Conservation (phyloP, 2,113 vertebrate genomes). For the Siniperca knerii region DNA sequence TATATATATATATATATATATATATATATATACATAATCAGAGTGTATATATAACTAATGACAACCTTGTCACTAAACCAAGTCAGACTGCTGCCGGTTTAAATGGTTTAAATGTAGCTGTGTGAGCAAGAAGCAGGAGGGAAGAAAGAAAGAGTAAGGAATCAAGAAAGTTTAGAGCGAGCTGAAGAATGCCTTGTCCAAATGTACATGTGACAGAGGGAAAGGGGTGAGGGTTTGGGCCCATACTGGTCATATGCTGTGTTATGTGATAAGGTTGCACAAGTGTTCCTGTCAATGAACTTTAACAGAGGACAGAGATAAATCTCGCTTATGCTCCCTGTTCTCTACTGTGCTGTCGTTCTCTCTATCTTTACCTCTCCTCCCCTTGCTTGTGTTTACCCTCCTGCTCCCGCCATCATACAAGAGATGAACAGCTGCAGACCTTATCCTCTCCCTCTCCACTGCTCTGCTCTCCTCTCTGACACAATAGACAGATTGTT, state of each 20-base stretch:
- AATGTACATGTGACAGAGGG: slow-evolving; percentile 53
- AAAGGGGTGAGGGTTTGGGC: slow-evolving; percentile 36
- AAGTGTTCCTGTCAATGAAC: slow-evolving; percentile 69
- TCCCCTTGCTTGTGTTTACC: slow-evolving; percentile 10
- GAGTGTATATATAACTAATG: slow-evolving; percentile 49
- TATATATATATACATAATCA: too few relatives aligned
- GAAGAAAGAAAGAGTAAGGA: not conserved
- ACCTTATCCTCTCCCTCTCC: slow-evolving; percentile 30
- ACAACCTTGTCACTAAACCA: slow-evolving; percentile 71
- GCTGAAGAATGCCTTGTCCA: slow-evolving; percentile 39
- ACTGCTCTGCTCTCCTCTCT: slow-evolving; percentile 3
- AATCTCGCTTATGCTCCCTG: slow-evolving; percentile 16
- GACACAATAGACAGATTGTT: slow-evolving; percentile 66
- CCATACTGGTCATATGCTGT: slow-evolving; percentile 63
- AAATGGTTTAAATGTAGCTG: slow-evolving; percentile 5
- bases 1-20: too few relatives aligned
- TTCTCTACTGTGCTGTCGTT: slow-evolving; percentile 7
- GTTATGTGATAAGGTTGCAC: slow-evolving; percentile 71
- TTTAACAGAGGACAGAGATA: slow-evolving; percentile 38
- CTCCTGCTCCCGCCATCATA: slow-evolving; percentile 27
- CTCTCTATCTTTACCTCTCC: slow-evolving; percentile 4
- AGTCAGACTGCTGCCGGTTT: slow-evolving; percentile 42
- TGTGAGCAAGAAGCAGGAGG: not conserved
- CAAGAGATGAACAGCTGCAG: slow-evolving; percentile 66
- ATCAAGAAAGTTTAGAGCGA: slow-evolving; percentile 1